A percentile compares a stretch with the other conserved stretches of the same genome.
phyloP scores from a whole-genome alignment of 2,113 vertebrate species.

The Urocitellus parryii region DNA sequence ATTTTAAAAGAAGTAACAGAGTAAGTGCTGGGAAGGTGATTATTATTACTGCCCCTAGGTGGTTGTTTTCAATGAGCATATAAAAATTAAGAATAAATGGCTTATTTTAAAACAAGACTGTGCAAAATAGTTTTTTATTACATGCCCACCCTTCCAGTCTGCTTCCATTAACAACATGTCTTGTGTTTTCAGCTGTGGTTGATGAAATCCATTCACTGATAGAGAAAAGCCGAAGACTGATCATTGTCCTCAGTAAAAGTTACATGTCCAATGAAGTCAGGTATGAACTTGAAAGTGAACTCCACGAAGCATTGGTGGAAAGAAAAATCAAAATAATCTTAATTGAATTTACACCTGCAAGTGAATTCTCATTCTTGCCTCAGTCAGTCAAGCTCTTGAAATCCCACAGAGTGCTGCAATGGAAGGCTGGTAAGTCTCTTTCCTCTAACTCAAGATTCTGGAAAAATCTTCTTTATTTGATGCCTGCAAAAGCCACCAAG shows the following conservation, averaged over 20 bases:
- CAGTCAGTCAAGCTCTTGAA: conserved; percentile 90
- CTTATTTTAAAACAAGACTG: not conserved
- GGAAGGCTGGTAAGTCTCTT: conserved; percentile 88
- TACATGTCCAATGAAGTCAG: conserved; percentile 84
- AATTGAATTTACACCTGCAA: conserved; percentile 87
- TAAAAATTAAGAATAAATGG: not conserved
- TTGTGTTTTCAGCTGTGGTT: conserved; percentile 87
- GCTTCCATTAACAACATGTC: conserved; percentile 30
- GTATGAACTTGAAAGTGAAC: conserved; percentile 90
- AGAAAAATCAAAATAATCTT: conserved; percentile 91
- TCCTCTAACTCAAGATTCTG: conserved; percentile 91
- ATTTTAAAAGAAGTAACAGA: not conserved
- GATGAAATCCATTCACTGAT: conserved; percentile 91
- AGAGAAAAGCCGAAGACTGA: conserved; percentile 91
- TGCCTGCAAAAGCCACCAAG: conserved; percentile 87
- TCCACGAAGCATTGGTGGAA: conserved; percentile 94
- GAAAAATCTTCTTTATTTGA: conserved; percentile 93
- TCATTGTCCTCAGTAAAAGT: conserved; percentile 90
- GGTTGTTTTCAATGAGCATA: not conserved
- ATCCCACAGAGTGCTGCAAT: conserved; percentile 88
- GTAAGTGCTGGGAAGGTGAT: not conserved
- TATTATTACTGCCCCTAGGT: not conserved
- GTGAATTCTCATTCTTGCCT: conserved; percentile 79
- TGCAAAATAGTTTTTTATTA: not conserved
- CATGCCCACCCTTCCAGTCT: not conserved